Percentiles rank a stretch among this genome's conserved stretches.
These are phyloP conservation scores for Leptocoma aspasia DNA, from an alignment of 2,113 vertebrate genomes.

Conservation along the genomic window DNA sequence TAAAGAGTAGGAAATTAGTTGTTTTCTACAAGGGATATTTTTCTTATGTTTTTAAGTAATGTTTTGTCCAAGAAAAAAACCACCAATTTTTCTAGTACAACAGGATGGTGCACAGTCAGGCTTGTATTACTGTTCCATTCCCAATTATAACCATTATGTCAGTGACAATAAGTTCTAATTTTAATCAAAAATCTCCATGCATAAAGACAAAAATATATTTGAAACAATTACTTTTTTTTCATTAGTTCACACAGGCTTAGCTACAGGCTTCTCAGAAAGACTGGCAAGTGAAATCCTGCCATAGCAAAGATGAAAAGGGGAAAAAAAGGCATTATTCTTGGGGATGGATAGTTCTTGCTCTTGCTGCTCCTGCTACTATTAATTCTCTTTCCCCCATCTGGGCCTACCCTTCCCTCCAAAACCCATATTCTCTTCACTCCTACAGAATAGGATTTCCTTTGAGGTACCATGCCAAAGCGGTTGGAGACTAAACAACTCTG, in stretches of 20 bases:
- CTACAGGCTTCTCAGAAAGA: not conserved
- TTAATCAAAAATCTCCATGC: not conserved
- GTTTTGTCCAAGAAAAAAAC: not conserved
- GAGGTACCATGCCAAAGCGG: not conserved
- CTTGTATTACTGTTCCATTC: not conserved
- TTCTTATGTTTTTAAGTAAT: not conserved
- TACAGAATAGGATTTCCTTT: not conserved
- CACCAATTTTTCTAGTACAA: not conserved
- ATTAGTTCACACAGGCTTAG: not conserved
- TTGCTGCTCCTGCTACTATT: not conserved
- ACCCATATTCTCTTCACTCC: not conserved
- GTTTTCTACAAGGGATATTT: not conserved
- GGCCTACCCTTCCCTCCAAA: not conserved
- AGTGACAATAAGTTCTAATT: not conserved
- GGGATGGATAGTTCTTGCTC: not conserved
- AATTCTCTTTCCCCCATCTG: not conserved
- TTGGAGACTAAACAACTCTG: not conserved
- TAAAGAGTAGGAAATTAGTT: not conserved
- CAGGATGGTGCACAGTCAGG: not conserved
- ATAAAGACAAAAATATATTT: not conserved
- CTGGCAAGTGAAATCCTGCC: not conserved
- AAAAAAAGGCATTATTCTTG: not conserved
- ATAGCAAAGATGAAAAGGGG: not conserved
- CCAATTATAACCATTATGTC: not conserved
- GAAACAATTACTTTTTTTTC: not conserved